Percentiles rank a stretch among this genome's conserved stretches.
Conservation (phyloP, 2,113 vertebrate species). For the Hippocampus barbouri region DNA sequence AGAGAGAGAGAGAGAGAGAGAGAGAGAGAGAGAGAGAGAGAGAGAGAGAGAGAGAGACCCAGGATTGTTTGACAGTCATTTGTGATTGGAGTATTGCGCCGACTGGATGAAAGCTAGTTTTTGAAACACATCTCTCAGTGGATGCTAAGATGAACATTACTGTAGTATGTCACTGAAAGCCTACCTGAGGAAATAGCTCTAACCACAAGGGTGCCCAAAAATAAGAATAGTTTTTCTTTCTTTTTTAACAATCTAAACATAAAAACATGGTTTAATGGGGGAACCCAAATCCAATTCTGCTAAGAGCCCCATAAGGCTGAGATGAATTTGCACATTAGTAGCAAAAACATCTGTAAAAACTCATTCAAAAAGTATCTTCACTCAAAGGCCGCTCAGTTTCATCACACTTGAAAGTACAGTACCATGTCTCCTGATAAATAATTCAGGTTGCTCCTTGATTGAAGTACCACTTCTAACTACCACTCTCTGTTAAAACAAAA, state of each 20-base stretch:
- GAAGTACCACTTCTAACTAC: not conserved
- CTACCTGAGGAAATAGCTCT: not conserved
- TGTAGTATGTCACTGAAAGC: not conserved
- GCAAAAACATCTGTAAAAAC: no score
- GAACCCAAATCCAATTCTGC: no score
- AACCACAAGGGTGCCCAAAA: not conserved
- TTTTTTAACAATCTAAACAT: not conserved
- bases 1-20: no score
- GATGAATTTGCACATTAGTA: no score
- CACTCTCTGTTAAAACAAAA: not conserved
- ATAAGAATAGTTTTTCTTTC: not conserved
- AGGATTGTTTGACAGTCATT: no score
- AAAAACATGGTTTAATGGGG: not conserved
- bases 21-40: no score
- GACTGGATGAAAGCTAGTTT: no score
- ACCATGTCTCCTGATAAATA: no score
- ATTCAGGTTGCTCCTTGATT: not conserved
- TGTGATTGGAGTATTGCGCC: no score
- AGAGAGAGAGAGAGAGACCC: no score
- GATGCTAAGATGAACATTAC: not conserved
- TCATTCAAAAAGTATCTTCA: not conserved
- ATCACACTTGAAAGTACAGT: not conserved
- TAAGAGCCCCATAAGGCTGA: no score
- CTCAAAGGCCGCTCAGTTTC: conserved; percentile 8
- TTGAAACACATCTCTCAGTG: not conserved